Percentiles rank a stretch among this genome's conserved stretches.
Evolutionary conservation across 2,797 vertebrate genomes (phyloP).

Genomic region (Brachyrhaphis roseni): DNA sequence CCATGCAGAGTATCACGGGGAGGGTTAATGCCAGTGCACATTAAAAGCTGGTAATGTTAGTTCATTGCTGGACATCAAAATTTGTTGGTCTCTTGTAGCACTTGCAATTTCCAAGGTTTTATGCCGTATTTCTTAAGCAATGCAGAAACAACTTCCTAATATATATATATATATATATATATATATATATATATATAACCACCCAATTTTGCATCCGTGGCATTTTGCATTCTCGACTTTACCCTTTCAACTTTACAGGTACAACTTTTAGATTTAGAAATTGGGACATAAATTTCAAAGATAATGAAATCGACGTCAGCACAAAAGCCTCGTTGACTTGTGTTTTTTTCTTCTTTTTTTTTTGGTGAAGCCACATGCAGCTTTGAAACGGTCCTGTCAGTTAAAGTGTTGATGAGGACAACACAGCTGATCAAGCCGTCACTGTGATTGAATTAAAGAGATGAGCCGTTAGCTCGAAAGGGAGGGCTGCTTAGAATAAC

Average conservation of each 20-base stretch:
- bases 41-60: conserved; percentile 17
- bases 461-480: not conserved
- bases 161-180: too few relatives aligned
- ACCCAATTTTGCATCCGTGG: not conserved
- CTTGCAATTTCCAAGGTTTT: not conserved
- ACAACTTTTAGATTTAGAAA: too few relatives aligned
- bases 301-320: not conserved
- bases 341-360: not conserved
- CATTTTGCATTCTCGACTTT: not conserved
- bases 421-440: not conserved
- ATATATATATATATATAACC: too few relatives aligned
- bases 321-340: not conserved
- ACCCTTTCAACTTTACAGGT: not conserved
- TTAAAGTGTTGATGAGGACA: not conserved
- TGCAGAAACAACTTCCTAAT: not conserved
- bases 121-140: not conserved
- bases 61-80: conserved; percentile 7
- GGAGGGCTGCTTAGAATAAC: not conserved
- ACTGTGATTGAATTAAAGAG: not conserved
- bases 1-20: conserved; percentile 42
- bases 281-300: not conserved
- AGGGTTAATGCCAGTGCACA: conserved; percentile 38
- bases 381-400: not conserved
- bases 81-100: not conserved
- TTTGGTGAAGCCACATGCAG: not conserved